phyloP scores from a whole-genome alignment of 2,888 invertebrate genomes.

The Xestia ashworthii region DNA sequence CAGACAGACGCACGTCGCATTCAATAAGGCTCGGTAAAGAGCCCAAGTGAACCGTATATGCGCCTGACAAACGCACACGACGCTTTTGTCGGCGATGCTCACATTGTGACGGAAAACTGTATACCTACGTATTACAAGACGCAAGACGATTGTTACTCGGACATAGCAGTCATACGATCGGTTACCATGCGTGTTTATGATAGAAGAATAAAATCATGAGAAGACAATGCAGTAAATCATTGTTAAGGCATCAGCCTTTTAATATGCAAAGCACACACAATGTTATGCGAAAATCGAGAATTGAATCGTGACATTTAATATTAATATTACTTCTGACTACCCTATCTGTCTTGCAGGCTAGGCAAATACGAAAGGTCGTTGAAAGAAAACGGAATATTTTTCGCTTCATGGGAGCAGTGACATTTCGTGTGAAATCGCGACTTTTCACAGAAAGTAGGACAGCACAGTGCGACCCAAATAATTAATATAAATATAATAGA shows the following conservation, averaged over 20 bases:
- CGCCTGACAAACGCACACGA: slow-evolving; percentile 65
- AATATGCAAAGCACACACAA: slow-evolving; percentile 26
- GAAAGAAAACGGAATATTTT: slow-evolving; percentile 42
- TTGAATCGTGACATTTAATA: not conserved
- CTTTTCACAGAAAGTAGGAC: slow-evolving; percentile 58
- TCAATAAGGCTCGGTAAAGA: slow-evolving; percentile 57
- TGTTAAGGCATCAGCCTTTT: slow-evolving; percentile 11
- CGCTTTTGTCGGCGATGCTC: slow-evolving; percentile 61
- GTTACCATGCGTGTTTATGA: slow-evolving; percentile 30
- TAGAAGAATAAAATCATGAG: slow-evolving; percentile 4
- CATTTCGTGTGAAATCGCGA: slow-evolving; percentile 58
- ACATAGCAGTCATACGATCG: slow-evolving; percentile 14
- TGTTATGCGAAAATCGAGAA: slow-evolving; percentile 16
- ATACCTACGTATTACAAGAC: slow-evolving; percentile 45
- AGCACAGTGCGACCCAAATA: slow-evolving; percentile 63
- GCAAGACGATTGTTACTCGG: slow-evolving; percentile 21
- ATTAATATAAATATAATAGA: slow-evolving; percentile 69
- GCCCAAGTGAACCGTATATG: slow-evolving; percentile 63
- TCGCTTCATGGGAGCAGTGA: slow-evolving; percentile 41
- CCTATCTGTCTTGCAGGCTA: not conserved
- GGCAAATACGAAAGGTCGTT: slow-evolving; percentile 25
- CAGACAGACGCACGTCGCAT: slow-evolving; percentile 57
- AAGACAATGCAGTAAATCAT: slow-evolving; percentile 23
- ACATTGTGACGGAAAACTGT: slow-evolving; percentile 51
- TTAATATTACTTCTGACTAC: slow-evolving; percentile 6